Evolutionary conservation across 2,888 invertebrate species (phyloP).

Genomic region (Perizoma affinitatum): DNA sequence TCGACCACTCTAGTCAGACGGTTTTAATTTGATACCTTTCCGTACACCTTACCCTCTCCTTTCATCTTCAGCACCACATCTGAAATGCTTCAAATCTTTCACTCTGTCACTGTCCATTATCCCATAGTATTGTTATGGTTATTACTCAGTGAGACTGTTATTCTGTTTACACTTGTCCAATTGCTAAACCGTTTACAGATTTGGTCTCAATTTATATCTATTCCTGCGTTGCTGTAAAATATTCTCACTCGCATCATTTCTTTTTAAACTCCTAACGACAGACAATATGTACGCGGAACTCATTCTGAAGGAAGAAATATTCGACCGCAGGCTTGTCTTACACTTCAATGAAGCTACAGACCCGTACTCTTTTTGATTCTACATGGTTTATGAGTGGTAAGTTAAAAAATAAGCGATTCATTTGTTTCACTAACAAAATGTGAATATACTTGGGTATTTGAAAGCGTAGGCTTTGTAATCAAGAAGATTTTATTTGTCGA

Average conservation of each 20-base stretch:
- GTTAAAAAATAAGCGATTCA: slow-evolving; percentile 13
- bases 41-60: too few relatives aligned
- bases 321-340: slow-evolving; percentile 17
- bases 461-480: too few relatives aligned
- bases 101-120: too few relatives aligned
- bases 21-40: too few relatives aligned
- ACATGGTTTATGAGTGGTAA: slow-evolving; percentile 25
- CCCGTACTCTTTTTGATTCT: slow-evolving; percentile 13
- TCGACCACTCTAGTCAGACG: too few relatives aligned
- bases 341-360: slow-evolving; percentile 13
- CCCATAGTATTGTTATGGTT: too few relatives aligned
- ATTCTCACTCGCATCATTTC: neutral
- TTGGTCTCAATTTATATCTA: neutral
- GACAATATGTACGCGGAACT: slow-evolving; percentile 10
- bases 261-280: slow-evolving; percentile 17
- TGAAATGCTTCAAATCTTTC: too few relatives aligned
- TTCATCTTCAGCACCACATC: too few relatives aligned
- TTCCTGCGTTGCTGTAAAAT: neutral
- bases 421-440: neutral
- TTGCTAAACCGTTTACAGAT: neutral
- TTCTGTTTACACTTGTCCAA: neutral
- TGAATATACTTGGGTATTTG: too few relatives aligned
- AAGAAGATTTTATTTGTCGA: too few relatives aligned
- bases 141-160: too few relatives aligned
- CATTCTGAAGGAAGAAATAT: slow-evolving; percentile 18